Base-by-base conservation (phyloP, 2,888 invertebrate species). In the Toxonevra muliebris region DNA sequence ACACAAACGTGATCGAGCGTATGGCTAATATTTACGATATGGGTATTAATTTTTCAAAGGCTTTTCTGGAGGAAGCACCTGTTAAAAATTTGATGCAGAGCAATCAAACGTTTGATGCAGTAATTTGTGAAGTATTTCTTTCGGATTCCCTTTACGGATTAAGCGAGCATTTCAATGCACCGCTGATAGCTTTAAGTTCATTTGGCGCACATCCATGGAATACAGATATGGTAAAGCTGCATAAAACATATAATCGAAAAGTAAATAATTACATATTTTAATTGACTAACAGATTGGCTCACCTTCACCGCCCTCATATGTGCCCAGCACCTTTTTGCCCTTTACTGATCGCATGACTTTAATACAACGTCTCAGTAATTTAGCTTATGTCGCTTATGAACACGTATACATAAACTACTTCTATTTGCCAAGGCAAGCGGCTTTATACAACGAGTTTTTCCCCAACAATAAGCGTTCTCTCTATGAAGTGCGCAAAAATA, bases 81-180 rank as follows among this genome's bases (percentile, higher is more conserved):
- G 68, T 85, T 2, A 62, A 77, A 30, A 65, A 76, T 4, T 65
- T 85, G 0, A 66, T 77, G 30, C 62, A 71, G 8, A 84, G 85
- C 0, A 82, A 86, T 57, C 77, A 80, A 57, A 80, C 78, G 1
- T 86, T 81, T 45, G 86, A 87, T 71, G 77, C 84, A 0, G 80
- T 86, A 5, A 79, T 87, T 12, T 72, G 76, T 55, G 86, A 86
- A 65, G 77, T 84, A 1, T 86, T 86, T 64, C 71, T 84, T 0
- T 80, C 79, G 45, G 86, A 87, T 66, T 84, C 85, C 0, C 74
- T 83, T 0, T 79, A 81, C 10, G 86, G 86, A 0, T 61, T 84
- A 3, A 79, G 77, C 1, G 80, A 83, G 41, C 76, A 77, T 8
- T 84, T 82, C 20, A 78, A 82, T n/a, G 84, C 83, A 0, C 80